Evolutionary conservation across 1,140 invertebrate species (phyloP).

Genomic region (Diorhabda sublineata): DNA sequence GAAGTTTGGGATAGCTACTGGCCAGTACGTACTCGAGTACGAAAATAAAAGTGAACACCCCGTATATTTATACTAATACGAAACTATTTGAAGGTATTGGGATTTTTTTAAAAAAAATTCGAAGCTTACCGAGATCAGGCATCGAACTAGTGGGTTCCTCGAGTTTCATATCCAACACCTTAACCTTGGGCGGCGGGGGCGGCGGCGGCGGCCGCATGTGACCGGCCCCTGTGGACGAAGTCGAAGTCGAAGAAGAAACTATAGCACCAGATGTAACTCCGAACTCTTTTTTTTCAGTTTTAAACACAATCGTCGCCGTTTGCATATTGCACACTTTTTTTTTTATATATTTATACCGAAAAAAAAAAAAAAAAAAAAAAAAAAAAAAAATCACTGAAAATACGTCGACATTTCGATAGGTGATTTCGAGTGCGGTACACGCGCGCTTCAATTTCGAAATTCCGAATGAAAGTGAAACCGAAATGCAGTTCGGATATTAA

Average conservation of each 20-base stretch:
- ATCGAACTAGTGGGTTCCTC: conserved; percentile 80
- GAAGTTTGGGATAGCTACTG: too few species aligned
- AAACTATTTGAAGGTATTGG: too few species aligned
- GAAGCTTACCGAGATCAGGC: conserved; percentile 71
- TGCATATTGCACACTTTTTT: conserved; percentile 33
- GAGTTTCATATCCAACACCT: conserved; percentile 39
- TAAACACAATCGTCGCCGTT: conserved; percentile 43
- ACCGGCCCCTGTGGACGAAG: conserved; percentile 30
- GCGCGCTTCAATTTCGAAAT: conserved; percentile 34
- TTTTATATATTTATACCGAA: too few species aligned
- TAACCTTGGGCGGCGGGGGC: conserved; percentile 51
- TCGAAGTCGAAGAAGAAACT: conserved; percentile 42
- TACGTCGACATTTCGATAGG: not conserved
- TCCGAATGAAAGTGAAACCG: conserved; percentile 43
- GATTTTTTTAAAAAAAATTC: too few species aligned
- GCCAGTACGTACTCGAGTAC: too few species aligned
- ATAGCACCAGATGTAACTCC: conserved; percentile 38
- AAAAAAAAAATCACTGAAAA: conserved; percentile 9
- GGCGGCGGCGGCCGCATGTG: conserved; percentile 54
- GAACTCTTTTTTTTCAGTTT: conserved; percentile 41
- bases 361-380: conserved; percentile 4
- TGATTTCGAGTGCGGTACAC: not conserved
- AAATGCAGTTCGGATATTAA: conserved; percentile 35
- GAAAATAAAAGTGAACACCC: too few species aligned
- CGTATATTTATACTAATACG: too few species aligned